A percentile compares a stretch with the other conserved stretches of the same genome.
Evolutionary conservation across 2,888 invertebrate species (phyloP).

Genomic region (Galeopsomyia nigrocyanea): DNA sequence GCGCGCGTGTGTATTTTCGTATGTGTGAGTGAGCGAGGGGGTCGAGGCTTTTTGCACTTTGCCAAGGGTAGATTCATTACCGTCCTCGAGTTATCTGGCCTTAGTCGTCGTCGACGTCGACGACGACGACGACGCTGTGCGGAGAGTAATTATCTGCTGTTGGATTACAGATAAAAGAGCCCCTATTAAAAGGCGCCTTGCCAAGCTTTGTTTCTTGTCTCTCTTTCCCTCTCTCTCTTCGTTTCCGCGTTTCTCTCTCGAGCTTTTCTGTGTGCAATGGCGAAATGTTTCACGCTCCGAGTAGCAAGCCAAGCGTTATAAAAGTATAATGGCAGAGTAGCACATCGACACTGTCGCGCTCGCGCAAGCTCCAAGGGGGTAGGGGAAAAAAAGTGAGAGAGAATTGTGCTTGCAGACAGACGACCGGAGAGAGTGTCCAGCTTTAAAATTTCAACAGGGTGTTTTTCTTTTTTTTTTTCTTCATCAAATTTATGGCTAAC

Average conservation of each 20-base stretch:
- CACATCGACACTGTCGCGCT: constrained; percentile 18
- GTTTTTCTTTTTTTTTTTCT: too few relatives aligned
- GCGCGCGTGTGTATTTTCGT: constrained; percentile 17
- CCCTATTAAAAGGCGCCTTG: constrained; percentile 50
- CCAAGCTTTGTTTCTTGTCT: constrained; percentile 14
- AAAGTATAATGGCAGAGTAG: constrained; percentile 34
- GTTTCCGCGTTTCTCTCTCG: constrained; percentile 10
- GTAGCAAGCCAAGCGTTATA: constrained; percentile 18
- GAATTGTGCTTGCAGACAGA: too few relatives aligned
- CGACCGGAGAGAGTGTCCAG: too few relatives aligned
- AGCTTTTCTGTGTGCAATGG: neutral
- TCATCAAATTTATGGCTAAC: too few relatives aligned
- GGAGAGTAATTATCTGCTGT: constrained; percentile 64
- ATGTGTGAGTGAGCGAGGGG: constrained; percentile 13
- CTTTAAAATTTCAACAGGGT: too few relatives aligned
- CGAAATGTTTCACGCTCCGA: constrained; percentile 32
- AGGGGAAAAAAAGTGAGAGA: too few relatives aligned
- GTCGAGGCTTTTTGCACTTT: constrained; percentile 42
- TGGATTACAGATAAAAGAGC: constrained; percentile 62
- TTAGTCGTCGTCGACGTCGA: constrained; percentile 20
- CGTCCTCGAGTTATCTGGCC: constrained; percentile 59
- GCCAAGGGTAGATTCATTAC: constrained; percentile 60
- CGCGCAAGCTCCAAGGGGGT: too few relatives aligned
- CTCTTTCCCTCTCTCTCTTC: constrained; percentile 41
- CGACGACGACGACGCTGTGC: constrained; percentile 48